Evolutionary conservation across 1,140 invertebrate species (phyloP), one percentile per base, ranked within the genome.

Genomic region (Amyelois transitella): DNA sequence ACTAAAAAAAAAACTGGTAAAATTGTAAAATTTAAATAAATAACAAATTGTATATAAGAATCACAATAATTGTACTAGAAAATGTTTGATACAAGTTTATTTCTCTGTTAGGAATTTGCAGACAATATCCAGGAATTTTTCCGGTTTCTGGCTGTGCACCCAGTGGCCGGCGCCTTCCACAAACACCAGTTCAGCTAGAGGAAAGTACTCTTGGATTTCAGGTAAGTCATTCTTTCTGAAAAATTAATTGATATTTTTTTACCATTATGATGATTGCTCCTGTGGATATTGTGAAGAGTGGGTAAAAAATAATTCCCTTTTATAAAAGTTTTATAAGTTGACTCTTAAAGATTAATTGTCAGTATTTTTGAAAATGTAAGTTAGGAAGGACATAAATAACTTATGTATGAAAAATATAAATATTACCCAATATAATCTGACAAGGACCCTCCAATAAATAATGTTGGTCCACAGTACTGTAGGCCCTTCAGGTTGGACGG

Each of bases 81-180:
- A 59, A 47, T 53, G 8, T 18, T 54, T 52, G 50, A 53, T 62
- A 63, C 32, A 18, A n/a, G 12, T 53, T 60, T 55, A 87, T 58
- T 84, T 88, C 45, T 88, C 80, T 58, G 55, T 60, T 38, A 88
- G 56, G 60, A 92, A 92, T 51, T 90, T 86, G 55, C 86, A 83
- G 10, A 91, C 88, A 62, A 89, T 64, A 60, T 91, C 87, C 7
- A 97, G 73, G 82, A 99, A 98, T 70, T 95, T 92, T 1, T 89
- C 72, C 1, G 97, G 96, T 78, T 97, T 94, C 61, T 99, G 96
- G 51, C 95, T 93, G 75, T 99, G 97, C 6, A 98, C 92, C 95
- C 96, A 97, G 81, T 99, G 97, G 5, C 96, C 95, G 17, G 97
- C 95, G 56, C 92, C 92, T 24, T 92, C 88, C 44, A 99, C 91